Evolutionary conservation across 2,797 vertebrate species (phyloP).

Genomic region (Gymnodraco acuticeps): DNA sequence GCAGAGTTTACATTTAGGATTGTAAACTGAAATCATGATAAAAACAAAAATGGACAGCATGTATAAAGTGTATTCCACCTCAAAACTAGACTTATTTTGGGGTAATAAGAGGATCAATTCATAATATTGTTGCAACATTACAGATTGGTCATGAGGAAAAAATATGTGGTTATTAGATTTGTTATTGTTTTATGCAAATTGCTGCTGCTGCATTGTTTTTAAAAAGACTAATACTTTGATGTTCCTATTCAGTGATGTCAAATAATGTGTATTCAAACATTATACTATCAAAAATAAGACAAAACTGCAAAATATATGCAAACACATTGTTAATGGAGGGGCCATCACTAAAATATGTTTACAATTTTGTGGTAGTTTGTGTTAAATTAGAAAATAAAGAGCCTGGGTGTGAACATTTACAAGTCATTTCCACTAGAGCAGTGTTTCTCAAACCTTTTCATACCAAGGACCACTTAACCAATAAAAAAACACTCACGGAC

Average conservation of each 20-base stretch:
- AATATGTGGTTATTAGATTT: background rate
- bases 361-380: background rate
- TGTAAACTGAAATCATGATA: background rate
- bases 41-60: background rate
- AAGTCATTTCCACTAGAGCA: constrained; percentile 6
- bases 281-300: background rate
- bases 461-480: too few relatives aligned
- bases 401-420: background rate
- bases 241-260: background rate
- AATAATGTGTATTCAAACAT: background rate
- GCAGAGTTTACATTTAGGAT: background rate
- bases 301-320: constrained; percentile 6
- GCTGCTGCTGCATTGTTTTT: background rate
- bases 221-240: background rate
- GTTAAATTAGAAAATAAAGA: background rate
- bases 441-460: too few relatives aligned
- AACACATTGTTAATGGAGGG: background rate
- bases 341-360: background rate
- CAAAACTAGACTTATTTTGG: background rate
- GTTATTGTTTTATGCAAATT: background rate
- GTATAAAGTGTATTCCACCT: background rate
- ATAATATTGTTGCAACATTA: background rate
- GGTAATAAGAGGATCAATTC: background rate
- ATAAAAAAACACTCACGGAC: too few relatives aligned
- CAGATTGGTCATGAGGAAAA: background rate